phyloP scores from a whole-genome alignment of 2,888 invertebrate species.

The Seira musarum region DNA sequence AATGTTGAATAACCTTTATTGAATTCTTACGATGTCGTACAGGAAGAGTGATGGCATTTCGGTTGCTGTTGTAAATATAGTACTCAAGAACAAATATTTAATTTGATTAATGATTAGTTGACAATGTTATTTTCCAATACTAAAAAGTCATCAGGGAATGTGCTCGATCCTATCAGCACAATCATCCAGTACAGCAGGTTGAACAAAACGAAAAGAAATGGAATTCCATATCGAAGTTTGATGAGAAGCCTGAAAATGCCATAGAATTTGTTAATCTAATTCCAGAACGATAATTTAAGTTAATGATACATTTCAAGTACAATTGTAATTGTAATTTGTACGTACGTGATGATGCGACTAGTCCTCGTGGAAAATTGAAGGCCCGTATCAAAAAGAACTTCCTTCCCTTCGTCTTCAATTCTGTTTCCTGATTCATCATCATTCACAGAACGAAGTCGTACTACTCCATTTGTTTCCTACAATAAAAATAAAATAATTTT shows the following conservation, averaged over 20 bases:
- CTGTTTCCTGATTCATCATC: constrained; percentile 23
- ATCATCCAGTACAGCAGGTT: constrained; percentile 62
- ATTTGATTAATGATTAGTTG: too few relatives aligned
- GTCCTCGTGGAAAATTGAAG: constrained; percentile 15
- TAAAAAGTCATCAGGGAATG: constrained; percentile 55
- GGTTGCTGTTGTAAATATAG: too few relatives aligned
- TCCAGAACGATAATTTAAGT: background rate
- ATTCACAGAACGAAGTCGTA: constrained; percentile 26
- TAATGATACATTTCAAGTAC: background rate
- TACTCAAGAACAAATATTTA: too few relatives aligned
- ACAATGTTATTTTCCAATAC: constrained; percentile 35
- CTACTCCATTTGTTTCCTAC: constrained; percentile 33
- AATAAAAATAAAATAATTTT: background rate
- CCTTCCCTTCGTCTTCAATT: constrained; percentile 38
- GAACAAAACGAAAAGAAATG: constrained; percentile 37
- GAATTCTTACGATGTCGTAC: too few relatives aligned
- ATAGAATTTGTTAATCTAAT: background rate
- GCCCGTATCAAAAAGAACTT: constrained; percentile 33
- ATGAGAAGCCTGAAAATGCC: constrained; percentile 25
- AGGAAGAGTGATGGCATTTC: too few relatives aligned
- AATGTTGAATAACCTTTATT: too few relatives aligned
- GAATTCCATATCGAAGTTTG: constrained; percentile 29
- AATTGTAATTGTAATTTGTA: background rate
- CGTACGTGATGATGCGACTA: constrained; percentile 34
- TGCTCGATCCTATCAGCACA: constrained; percentile 58